Evolutionary conservation across 2,113 vertebrate genomes (phyloP), one percentile per base, ranked within the genome.

Genomic region (Nothoprocta pentlandii): DNA sequence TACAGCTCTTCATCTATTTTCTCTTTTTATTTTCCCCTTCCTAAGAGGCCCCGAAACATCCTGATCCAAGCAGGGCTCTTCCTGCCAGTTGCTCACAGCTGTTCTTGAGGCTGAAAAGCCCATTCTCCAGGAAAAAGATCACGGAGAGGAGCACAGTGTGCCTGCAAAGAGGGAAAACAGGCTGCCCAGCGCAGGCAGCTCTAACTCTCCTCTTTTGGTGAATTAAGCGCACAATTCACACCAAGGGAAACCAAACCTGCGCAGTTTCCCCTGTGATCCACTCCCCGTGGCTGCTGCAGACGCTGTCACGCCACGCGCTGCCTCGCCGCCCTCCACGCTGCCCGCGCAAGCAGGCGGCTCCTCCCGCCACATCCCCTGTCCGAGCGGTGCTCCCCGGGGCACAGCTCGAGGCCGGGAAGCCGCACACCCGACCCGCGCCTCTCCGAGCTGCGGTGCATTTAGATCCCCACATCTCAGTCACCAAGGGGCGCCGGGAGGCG

Each of bases 51-150:
- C 44, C 39, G 58, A 47, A 87, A 44, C 30, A 71, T 61, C 54
- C 53, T 9, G 30, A 71, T 71, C 53, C 7, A 32, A 78, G 36
- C 58, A 16, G 32, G 73, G 70, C 75, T 90, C 19, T 32, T 88
- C 51, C 73, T 56, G 47, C 67, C 89, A 82, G 75, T 79, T 94
- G 87, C 67, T 49, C 36, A 7, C 81, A 87, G 91, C 61, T 92
- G 85, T 58, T 85, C 44, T 46, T 39, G 3, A 62, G 58, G 69
- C 77, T 80, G 32, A 46, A 49, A 76, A 61, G 23, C 61, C 10
- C 16, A 5, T 61, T 88, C 26, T 3, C n/a, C 3, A 41, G 42
- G 47, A 83, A 56, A 15, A 53, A 16, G 71, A 69, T 39, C 36
- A 39, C 36, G 36, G 36, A 51, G 58, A 49, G 67, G 44, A 9